Evolutionary conservation across 2,888 invertebrate genomes (phyloP).

Genomic region (Branchellion lobata): DNA sequence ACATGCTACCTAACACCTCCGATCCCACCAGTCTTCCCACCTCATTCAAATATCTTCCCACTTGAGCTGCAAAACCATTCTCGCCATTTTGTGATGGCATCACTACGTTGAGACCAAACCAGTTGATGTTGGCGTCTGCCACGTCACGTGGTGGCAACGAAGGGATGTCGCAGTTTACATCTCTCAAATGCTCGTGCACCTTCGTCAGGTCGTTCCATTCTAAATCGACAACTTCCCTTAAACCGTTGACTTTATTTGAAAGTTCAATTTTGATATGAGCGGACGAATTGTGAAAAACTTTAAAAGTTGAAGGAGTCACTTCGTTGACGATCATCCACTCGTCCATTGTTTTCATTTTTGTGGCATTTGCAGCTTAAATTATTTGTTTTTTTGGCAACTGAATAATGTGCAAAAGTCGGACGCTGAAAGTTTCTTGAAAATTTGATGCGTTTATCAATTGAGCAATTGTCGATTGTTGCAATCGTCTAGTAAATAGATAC

Average conservation of each 20-base stretch:
- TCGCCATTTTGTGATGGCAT: neutral
- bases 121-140: neutral
- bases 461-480: too few species aligned
- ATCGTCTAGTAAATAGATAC: too few species aligned
- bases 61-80: neutral
- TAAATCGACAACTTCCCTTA: neutral
- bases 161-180: neutral
- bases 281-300: neutral
- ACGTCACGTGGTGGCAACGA: neutral
- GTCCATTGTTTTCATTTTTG: constrained; percentile 1
- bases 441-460: too few species aligned
- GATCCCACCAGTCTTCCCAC: neutral
- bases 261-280: neutral
- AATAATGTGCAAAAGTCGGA: too few species aligned
- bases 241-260: neutral
- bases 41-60: neutral
- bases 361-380: too few species aligned
- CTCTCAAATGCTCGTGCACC: neutral
- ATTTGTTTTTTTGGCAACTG: too few species aligned
- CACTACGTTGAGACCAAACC: neutral
- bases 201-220: neutral
- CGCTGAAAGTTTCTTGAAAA: too few species aligned
- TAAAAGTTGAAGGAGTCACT: neutral
- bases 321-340: constrained; percentile 8
- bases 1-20: neutral